Conservation (phyloP, 2,888 invertebrate species). For the Drosophila longiperda region DNA sequence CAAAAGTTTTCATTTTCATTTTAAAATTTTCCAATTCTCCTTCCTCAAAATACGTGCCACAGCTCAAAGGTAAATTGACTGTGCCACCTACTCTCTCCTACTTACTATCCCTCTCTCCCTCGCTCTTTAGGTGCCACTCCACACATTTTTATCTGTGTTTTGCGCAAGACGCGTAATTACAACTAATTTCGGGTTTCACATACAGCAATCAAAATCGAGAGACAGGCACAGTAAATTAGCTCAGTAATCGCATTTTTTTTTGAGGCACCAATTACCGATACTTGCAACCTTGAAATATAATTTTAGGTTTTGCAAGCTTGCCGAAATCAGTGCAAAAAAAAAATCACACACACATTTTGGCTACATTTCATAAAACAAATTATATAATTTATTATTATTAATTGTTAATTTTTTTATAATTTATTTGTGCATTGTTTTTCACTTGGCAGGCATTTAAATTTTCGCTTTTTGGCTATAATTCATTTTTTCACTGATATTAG, state of each 20-base stretch:
- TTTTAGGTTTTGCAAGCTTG: conserved; percentile 32
- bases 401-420: conserved; percentile 22
- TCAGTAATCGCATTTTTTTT: conserved; percentile 47
- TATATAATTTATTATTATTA: no score
- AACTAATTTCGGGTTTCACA: conserved; percentile 76
- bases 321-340: not conserved
- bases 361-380: not conserved
- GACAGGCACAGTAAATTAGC: conserved; percentile 52
- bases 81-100: not conserved
- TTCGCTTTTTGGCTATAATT: conserved; percentile 14
- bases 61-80: conserved; percentile 41
- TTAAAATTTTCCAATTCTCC: conserved; percentile 16
- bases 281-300: conserved; percentile 51
- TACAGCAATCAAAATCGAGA: conserved; percentile 70
- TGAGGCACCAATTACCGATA: conserved; percentile 49
- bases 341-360: conserved; percentile 8
- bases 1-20: conserved; percentile 45
- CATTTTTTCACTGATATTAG: conserved; percentile 35
- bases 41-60: conserved; percentile 56
- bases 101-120: not conserved
- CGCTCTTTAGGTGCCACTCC: not conserved
- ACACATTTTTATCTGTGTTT: conserved; percentile 39
- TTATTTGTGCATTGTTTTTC: conserved; percentile 23
- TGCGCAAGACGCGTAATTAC: conserved; percentile 63
- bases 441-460: conserved; percentile 47